Conservation (phyloP, 2,797 vertebrate genomes). For the Cetoscarus ocellatus region DNA sequence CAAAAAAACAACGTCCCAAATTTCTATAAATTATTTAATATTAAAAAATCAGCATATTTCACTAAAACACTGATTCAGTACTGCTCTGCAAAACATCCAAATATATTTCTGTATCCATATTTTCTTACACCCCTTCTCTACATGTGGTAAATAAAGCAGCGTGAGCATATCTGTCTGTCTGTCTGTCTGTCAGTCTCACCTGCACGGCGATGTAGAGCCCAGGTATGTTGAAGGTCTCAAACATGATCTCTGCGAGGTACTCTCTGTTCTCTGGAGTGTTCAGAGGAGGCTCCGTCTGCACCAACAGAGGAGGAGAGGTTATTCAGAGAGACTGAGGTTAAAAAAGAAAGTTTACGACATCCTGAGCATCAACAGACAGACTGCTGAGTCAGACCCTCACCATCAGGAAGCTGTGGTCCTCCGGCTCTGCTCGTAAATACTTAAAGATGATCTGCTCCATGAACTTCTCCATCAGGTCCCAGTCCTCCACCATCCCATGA, state of each 20-base stretch:
- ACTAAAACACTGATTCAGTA: no score
- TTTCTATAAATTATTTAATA: no score
- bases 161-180: neutral
- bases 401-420: constrained; percentile 96
- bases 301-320: no score
- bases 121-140: no score
- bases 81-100: no score
- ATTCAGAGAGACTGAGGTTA: no score
- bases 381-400: constrained; percentile 57
- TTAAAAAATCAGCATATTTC: no score
- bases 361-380: no score
- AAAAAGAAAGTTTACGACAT: no score
- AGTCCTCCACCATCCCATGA: constrained; percentile 95
- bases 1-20: no score
- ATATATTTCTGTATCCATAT: no score
- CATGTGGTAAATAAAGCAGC: no score
- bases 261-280: constrained; percentile 93
- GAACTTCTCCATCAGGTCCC: constrained; percentile 96
- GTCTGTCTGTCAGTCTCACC: neutral
- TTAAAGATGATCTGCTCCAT: constrained; percentile 97
- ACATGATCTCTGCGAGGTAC: constrained; percentile 93
- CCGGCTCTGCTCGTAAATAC: constrained; percentile 93
- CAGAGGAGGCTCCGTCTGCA: constrained; percentile 90
- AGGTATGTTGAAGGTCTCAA: constrained; percentile 84
- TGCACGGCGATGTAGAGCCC: constrained; percentile 55